A percentile compares a stretch with the other conserved stretches of the same genome.
Conservation (phyloP, 2,113 vertebrate species). For the Marmota monax region DNA sequence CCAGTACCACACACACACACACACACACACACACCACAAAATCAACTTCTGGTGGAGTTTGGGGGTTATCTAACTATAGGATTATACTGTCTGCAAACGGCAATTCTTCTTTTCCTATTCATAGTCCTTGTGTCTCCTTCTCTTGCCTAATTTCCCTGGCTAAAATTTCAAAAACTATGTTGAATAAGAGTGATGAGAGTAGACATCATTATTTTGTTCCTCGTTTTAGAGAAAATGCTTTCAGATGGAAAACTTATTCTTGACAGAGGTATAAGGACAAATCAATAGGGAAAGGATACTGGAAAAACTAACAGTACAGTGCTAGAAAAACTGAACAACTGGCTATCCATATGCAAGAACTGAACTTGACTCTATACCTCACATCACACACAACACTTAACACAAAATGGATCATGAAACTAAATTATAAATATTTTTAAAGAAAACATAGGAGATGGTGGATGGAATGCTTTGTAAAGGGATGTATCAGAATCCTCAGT, state of each 20-base stretch:
- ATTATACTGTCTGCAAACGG: too few species aligned
- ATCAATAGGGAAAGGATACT: neutral
- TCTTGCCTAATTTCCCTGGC: too few species aligned
- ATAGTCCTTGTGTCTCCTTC: too few species aligned
- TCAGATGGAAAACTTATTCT: neutral
- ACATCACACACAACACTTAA: neutral
- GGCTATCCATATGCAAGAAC: neutral
- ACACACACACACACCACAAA: too few species aligned
- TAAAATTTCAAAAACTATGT: too few species aligned
- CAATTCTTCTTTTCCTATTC: too few species aligned
- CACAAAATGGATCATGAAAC: neutral
- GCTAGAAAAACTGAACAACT: neutral
- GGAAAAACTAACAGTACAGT: neutral
- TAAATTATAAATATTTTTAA: slow-evolving; percentile 21
- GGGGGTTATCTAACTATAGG: too few species aligned
- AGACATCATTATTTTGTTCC: too few species aligned
- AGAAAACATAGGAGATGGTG: neutral
- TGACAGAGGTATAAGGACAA: neutral
- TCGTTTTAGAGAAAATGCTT: too few species aligned
- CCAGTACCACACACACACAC: too few species aligned
- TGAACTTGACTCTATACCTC: neutral
- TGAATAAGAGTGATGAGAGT: too few species aligned
- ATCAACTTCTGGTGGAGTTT: too few species aligned
- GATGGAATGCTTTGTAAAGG: neutral
- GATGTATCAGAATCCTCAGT: neutral